A percentile compares a stretch with the other conserved stretches of the same genome.
Conservation (phyloP, 92 coral and sea anemone genomes). For the Bergia puertoricense region DNA sequence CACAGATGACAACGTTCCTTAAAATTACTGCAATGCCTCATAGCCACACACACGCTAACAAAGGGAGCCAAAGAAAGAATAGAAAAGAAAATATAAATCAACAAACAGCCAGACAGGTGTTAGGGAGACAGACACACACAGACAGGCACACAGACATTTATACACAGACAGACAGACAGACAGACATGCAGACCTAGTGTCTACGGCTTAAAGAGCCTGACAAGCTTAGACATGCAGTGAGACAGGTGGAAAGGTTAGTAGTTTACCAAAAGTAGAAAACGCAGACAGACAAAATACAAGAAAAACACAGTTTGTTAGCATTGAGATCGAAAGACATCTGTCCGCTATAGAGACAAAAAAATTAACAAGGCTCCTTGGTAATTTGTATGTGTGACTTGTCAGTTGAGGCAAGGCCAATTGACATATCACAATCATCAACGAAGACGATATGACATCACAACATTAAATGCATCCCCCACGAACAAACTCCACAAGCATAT, state of each 20-base stretch:
- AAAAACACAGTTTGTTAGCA: neutral
- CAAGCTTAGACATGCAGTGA: too few species aligned
- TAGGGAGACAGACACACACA: too few species aligned
- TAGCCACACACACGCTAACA: neutral
- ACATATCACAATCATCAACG: constrained; percentile 48
- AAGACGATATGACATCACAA: constrained; percentile 33
- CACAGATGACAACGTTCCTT: constrained; percentile 13
- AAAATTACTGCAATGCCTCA: constrained; percentile 24
- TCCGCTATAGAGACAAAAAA: neutral
- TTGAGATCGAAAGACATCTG: neutral
- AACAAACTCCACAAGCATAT: constrained; percentile 23
- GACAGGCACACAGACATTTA: too few species aligned
- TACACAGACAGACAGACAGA: neutral
- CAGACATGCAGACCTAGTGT: neutral
- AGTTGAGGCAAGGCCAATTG: neutral
- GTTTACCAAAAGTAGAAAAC: neutral
- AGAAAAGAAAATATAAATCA: neutral
- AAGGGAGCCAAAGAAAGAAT: neutral
- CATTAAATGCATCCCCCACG: constrained; percentile 34
- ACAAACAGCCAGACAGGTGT: neutral
- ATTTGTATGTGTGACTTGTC: neutral
- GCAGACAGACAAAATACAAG: neutral
- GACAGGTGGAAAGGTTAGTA: neutral
- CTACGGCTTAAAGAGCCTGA: too few species aligned
- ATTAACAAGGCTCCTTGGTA: neutral